These are phyloP conservation scores for Solea solea DNA, from an alignment of 2,113 vertebrate species.

Conservation along the genomic window DNA sequence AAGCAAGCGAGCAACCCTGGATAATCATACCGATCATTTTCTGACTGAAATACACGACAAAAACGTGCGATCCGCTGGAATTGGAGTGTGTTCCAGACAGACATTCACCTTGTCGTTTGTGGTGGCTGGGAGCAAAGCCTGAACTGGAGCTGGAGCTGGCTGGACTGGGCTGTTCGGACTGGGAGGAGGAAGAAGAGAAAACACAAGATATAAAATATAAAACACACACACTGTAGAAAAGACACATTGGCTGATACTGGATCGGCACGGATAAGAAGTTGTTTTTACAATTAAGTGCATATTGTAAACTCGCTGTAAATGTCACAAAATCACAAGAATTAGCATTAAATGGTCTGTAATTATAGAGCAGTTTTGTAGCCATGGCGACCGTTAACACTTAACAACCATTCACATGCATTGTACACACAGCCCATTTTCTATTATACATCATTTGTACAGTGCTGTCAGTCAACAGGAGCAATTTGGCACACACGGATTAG, in stretches of 20 bases:
- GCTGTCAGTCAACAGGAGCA: too few species aligned
- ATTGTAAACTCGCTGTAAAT: too few species aligned
- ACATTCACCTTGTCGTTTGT: conserved; percentile 91
- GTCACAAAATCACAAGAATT: too few species aligned
- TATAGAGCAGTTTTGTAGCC: too few species aligned
- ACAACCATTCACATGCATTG: too few species aligned
- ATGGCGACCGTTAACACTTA: too few species aligned
- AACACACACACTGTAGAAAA: background rate
- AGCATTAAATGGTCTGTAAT: too few species aligned
- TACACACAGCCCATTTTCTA: too few species aligned
- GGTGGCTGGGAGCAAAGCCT: conserved; percentile 85
- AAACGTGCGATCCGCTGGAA: background rate
- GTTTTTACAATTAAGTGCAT: background rate
- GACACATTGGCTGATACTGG: too few species aligned
- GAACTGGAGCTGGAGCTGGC: conserved; percentile 93
- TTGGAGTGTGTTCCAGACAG: background rate
- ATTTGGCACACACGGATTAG: too few species aligned
- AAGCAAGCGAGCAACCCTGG: background rate
- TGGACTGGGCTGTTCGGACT: conserved; percentile 96
- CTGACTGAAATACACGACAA: background rate
- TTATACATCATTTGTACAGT: too few species aligned
- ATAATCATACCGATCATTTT: background rate
- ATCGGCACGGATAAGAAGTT: too few species aligned
- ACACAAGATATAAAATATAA: background rate
- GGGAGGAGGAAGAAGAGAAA: conserved; percentile 16